Evolutionary conservation across 2,888 invertebrate species (phyloP), one percentile per base, ranked within the genome.

Genomic region (Chesias legatella): DNA sequence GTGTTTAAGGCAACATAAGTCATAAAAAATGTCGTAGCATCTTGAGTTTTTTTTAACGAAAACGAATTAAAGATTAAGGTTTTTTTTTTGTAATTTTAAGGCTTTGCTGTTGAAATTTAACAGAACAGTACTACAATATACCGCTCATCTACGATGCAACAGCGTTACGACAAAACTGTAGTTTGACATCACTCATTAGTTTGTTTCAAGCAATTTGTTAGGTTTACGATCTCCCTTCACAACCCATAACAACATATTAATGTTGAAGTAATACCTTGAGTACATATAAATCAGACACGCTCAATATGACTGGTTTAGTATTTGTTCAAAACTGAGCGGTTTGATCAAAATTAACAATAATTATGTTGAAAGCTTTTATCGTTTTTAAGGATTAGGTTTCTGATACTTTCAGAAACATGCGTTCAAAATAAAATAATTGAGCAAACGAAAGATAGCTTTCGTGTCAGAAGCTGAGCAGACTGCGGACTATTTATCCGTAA

Each of bases 61-160:
- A 69, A 67, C 62, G 60, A 60, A 49, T 54, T 39, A 54, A 52
- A 40, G 26, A 26, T 20, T 7, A 22, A 22, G n/a, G 2, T 13
- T 29, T 29, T 17, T 10, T 4, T 32, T 22, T 27, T 7, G n/a
- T 22, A 10, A 10, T 2, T 17, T 22, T 8, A 13, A 7, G 3
- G 8, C 9, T 10, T 32, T 32, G 7, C 20, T 23, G 13, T 7
- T 22, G 11, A 28, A 29, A 60, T 67, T 67, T 65, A 72, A 71
- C 58, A 69, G 73, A 79, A 80, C 81, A 82, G 79, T 73, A 73
- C 69, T 63, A 72, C 56, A 70, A 72, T 43, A 57, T 63, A 35
- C 40, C 45, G 45, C 45, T 51, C 50, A 56, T 51, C 55, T 60
- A 50, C 61, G 58, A 58, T 39, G 43, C 52, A 64, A 59, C 58